Conservation (phyloP, 2,113 vertebrate genomes). For the Chrysochloris asiatica region DNA sequence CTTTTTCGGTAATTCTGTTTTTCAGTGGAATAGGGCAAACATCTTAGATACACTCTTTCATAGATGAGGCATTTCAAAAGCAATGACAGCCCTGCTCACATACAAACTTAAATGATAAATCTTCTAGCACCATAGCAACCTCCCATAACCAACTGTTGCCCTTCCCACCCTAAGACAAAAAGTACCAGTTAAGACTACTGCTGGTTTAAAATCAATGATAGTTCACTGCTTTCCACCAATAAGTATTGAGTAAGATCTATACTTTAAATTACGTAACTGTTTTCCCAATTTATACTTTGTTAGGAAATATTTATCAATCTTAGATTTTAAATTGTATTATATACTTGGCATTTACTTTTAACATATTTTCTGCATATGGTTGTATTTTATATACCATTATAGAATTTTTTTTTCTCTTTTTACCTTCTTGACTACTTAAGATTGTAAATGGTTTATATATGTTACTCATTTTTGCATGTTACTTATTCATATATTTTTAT, state of each 20-base stretch:
- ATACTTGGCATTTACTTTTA: not conserved
- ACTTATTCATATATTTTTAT: not conserved
- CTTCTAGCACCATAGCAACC: not conserved
- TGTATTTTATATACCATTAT: not conserved
- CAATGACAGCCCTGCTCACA: not conserved
- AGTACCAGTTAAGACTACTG: not conserved
- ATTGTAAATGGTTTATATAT: not conserved
- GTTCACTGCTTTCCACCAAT: not conserved
- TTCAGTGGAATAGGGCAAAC: not conserved
- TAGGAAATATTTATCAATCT: not conserved
- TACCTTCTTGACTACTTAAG: not conserved
- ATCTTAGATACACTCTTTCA: not conserved
- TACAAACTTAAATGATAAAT: not conserved
- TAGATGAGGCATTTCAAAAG: not conserved
- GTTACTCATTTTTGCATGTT: not conserved
- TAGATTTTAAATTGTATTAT: not conserved
- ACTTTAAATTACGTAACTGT: not conserved
- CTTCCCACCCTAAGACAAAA: not conserved
- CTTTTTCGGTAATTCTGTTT: not conserved
- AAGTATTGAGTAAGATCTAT: not conserved
- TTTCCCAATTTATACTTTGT: not conserved
- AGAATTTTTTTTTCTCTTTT: not conserved
- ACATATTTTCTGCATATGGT: not conserved
- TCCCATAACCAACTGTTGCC: too few relatives aligned
- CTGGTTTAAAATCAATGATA: not conserved